Percentiles rank a stretch among this genome's conserved stretches.
These are phyloP conservation scores for Malurus alboscapulatus DNA, from an alignment of 2,113 vertebrate species.

Conservation along the genomic window DNA sequence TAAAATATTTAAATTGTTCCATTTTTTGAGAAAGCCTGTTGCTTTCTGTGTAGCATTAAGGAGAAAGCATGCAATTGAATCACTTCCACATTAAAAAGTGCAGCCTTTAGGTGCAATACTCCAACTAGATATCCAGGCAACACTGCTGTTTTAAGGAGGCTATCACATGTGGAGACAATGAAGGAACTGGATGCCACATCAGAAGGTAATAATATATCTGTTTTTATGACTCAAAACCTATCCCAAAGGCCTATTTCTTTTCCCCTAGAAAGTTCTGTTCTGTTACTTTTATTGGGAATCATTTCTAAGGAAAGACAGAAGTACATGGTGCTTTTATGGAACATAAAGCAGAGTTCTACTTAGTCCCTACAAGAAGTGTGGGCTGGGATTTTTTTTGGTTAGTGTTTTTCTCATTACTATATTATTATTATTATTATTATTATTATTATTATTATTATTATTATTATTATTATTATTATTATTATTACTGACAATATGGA, in stretches of 20 bases:
- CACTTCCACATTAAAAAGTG: background rate
- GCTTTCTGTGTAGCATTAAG: background rate
- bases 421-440: no score
- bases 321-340: background rate
- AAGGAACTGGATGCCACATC: background rate
- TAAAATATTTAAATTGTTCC: background rate
- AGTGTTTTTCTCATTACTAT: background rate
- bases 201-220: background rate
- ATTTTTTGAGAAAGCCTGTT: background rate
- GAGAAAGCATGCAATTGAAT: background rate
- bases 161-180: background rate
- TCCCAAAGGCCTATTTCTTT: background rate
- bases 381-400: background rate
- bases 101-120: background rate
- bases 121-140: background rate
- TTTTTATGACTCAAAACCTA: background rate
- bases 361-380: background rate
- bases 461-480: no score
- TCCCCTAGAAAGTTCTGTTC: background rate
- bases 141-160: background rate
- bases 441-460: no score
- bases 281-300: background rate
- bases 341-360: background rate
- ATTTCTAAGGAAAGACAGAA: background rate
- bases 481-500: background rate